A percentile compares a stretch with the other conserved stretches of the same genome.
These are phyloP conservation scores for Choloepus didactylus DNA, from an alignment of 2,797 vertebrate species.

Conservation along the genomic window DNA sequence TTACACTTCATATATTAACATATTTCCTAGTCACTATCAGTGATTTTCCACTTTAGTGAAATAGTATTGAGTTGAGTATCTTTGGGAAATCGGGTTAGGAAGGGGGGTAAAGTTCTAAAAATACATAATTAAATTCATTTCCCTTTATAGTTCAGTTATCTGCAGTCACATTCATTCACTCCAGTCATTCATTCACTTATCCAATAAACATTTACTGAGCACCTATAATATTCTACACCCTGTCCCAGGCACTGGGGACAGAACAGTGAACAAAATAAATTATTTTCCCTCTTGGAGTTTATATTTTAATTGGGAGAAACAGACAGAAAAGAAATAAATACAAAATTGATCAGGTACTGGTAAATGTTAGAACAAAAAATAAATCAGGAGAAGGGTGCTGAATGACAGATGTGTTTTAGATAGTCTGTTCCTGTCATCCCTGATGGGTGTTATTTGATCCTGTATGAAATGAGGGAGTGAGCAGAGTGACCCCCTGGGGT, in stretches of 20 bases:
- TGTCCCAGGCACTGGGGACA: neutral
- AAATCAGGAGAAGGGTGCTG: neutral
- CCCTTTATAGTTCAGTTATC: neutral
- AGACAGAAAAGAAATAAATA: neutral
- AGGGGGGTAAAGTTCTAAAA: neutral
- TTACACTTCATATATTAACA: neutral
- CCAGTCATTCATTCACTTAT: neutral
- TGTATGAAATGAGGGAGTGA: neutral
- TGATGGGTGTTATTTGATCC: neutral
- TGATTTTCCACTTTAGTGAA: constrained; percentile 24
- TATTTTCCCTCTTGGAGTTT: neutral
- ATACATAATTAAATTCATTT: neutral
- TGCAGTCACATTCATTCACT: neutral
- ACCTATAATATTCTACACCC: neutral
- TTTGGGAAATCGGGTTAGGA: neutral
- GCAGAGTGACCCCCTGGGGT: neutral
- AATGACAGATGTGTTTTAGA: neutral
- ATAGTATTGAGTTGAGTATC: neutral
- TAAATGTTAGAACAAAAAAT: neutral
- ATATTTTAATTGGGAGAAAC: neutral
- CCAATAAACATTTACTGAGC: neutral
- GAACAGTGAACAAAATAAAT: neutral
- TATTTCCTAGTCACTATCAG: neutral
- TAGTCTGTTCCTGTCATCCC: neutral
- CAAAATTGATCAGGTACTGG: neutral